Evolutionary conservation across 2,113 vertebrate genomes (phyloP).

Genomic region (Choloepus hoffmanni): DNA sequence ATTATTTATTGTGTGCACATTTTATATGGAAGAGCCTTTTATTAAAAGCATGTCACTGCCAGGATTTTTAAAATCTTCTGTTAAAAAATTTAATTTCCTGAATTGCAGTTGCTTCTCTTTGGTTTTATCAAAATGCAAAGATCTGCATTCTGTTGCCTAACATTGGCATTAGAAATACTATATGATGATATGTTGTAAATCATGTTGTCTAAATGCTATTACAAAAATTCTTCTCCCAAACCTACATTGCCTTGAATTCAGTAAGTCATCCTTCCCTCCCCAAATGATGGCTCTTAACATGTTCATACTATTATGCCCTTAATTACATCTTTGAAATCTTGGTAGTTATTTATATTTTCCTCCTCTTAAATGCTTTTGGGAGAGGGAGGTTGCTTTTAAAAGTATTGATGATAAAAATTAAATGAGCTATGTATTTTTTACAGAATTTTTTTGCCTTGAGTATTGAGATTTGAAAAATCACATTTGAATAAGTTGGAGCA

Average conservation of each 20-base stretch:
- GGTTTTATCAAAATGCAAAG: constrained; percentile 69
- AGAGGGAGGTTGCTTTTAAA: not conserved
- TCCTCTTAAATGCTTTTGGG: not conserved
- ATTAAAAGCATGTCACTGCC: constrained; percentile 52
- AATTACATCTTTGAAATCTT: not conserved
- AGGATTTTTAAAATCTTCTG: constrained; percentile 41
- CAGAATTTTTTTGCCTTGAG: not conserved
- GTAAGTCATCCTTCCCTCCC: constrained; percentile 41
- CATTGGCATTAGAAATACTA: not conserved
- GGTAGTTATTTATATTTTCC: not conserved
- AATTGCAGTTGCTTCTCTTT: constrained; percentile 73
- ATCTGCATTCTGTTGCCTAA: constrained; percentile 61
- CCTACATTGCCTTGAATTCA: constrained; percentile 44
- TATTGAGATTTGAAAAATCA: not conserved
- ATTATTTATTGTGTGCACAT: constrained; percentile 51
- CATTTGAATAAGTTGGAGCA: not conserved
- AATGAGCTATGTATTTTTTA: not conserved
- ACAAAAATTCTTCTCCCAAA: not conserved
- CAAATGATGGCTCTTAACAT: not conserved
- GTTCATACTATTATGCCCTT: not conserved
- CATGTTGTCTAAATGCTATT: not conserved
- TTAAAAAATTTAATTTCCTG: constrained; percentile 66
- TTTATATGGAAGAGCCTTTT: not conserved
- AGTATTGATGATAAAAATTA: not conserved
- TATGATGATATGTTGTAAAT: not conserved